Evolutionary conservation across 2,113 vertebrate species (phyloP).

Genomic region (chimpanzee (Pan troglodytes)): NHGRI_mPanTro3-v2.1_pri NC_072407.2:127301001-127301500

Average conservation of each 20-base stretch:
- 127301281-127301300: neutral
- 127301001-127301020: neutral
- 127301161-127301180: neutral
- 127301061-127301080: neutral
- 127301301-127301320: neutral
- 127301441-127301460: conserved; percentile 47
- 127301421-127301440: conserved; percentile 58
- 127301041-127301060: neutral
- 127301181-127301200: neutral
- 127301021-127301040: neutral
- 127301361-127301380: conserved; percentile 72
- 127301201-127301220: neutral
- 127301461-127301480: neutral
- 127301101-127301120: too few relatives aligned
- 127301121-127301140: neutral
- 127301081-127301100: neutral
- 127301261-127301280: neutral
- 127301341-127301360: conserved; percentile 50
- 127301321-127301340: neutral
- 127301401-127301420: neutral
- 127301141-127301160: neutral
- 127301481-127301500: conserved; percentile 71
- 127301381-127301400: conserved; percentile 71
- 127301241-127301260: too few relatives aligned
- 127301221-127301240: neutral